Conservation (phyloP, 2,888 invertebrate genomes). For the Napeogenes inachia region DNA sequence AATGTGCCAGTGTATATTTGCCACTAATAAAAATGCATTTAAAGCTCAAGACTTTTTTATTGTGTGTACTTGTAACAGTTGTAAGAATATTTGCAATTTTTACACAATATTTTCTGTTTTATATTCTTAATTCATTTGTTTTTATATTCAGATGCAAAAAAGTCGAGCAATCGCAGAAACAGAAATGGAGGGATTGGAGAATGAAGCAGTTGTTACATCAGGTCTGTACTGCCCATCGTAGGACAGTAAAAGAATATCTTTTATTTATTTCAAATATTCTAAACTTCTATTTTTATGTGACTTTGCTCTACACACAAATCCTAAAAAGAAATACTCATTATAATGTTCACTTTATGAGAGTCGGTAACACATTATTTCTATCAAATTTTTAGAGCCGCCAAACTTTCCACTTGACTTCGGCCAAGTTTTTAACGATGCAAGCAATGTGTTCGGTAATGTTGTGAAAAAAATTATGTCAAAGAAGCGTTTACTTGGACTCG, state of each 20-base stretch:
- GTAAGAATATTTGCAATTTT: slow-evolving; percentile 4
- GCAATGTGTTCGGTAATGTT: slow-evolving; percentile 44
- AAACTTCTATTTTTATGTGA: too few species aligned
- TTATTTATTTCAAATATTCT: too few species aligned
- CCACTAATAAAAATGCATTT: not conserved
- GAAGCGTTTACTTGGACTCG: slow-evolving; percentile 46
- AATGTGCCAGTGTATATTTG: not conserved
- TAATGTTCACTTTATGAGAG: too few species aligned
- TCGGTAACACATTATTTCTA: not conserved
- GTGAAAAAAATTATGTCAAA: slow-evolving; percentile 44
- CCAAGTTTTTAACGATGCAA: slow-evolving; percentile 44
- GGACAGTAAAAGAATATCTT: too few species aligned
- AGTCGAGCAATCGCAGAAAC: not conserved
- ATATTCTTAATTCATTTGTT: not conserved
- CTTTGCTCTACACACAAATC: too few species aligned
- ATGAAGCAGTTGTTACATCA: not conserved
- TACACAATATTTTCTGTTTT: not conserved
- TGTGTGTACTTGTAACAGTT: not conserved
- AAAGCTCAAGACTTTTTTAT: not conserved
- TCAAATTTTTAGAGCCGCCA: not conserved
- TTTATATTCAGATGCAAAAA: not conserved
- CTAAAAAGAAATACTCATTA: too few species aligned
- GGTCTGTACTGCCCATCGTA: not conserved
- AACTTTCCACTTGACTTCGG: slow-evolving; percentile 38
- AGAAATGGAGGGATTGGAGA: not conserved